Conservation (phyloP, 2,797 vertebrate genomes). For the Enteromius mattozi region DNA sequence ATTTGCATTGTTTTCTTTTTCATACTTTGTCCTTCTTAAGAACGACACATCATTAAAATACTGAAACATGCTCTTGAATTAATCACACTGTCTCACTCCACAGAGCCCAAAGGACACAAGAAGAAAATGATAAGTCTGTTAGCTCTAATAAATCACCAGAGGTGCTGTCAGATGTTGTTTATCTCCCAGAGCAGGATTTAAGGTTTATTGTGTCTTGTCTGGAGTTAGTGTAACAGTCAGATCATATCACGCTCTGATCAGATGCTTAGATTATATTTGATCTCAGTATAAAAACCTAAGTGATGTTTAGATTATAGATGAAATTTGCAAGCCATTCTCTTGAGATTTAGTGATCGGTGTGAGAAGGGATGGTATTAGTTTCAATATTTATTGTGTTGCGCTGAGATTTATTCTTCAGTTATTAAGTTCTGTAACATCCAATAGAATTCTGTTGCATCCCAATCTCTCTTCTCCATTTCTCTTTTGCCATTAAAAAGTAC, state of each 20-base stretch:
- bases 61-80: constrained; percentile 1
- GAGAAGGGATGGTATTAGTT: background rate
- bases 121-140: constrained; percentile 13
- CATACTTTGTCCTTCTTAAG: constrained; percentile 7
- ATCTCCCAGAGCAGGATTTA: constrained; percentile 4
- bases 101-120: constrained; percentile 22
- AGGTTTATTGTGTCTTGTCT: background rate
- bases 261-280: constrained; percentile 1
- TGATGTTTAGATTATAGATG: constrained; percentile 6
- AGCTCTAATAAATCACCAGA: constrained; percentile 12
- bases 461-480: background rate
- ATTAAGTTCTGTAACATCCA: background rate
- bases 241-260: constrained; percentile 2
- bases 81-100: background rate
- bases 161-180: constrained; percentile 22
- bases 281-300: background rate
- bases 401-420: background rate
- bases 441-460: background rate
- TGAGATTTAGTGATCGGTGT: background rate
- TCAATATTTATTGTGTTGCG: background rate
- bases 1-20: background rate
- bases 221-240: background rate
- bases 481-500: background rate
- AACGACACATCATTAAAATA: constrained; percentile 12
- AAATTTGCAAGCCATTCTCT: background rate